Conservation (phyloP, 2,888 invertebrate genomes). For the Chromoteleia sp. region DNA sequence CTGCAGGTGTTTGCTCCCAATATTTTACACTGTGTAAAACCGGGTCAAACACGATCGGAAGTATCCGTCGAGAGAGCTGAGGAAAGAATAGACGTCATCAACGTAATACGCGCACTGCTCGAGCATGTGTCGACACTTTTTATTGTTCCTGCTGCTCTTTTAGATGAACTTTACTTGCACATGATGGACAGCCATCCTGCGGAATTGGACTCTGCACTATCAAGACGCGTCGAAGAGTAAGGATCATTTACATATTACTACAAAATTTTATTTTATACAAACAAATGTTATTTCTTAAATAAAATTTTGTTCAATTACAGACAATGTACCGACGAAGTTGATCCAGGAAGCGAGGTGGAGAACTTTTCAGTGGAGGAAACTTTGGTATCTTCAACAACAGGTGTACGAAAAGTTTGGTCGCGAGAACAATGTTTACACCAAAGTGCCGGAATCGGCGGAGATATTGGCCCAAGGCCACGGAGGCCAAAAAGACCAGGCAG, state of each 20-base stretch:
- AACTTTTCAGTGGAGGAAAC: conserved; percentile 79
- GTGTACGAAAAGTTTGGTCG: conserved; percentile 83
- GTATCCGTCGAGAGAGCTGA: conserved; percentile 89
- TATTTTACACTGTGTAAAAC: conserved; percentile 92
- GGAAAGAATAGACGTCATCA: conserved; percentile 95
- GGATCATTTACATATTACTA: conserved; percentile 61
- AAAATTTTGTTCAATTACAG: conserved; percentile 69
- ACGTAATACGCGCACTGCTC: conserved; percentile 92
- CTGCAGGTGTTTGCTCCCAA: conserved; percentile 94
- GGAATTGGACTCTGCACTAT: conserved; percentile 88
- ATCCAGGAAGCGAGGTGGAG: conserved; percentile 82
- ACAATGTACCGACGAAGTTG: conserved; percentile 81
- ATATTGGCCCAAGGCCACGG: conserved; percentile 86
- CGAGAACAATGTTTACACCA: conserved; percentile 88
- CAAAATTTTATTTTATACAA: too few species aligned
- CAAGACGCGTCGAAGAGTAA: conserved; percentile 84
- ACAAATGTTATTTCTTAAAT: too few species aligned
- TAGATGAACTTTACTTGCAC: conserved; percentile 94
- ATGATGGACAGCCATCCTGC: conserved; percentile 94
- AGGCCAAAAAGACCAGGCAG: conserved; percentile 83
- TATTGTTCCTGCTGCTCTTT: conserved; percentile 91
- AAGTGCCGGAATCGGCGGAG: conserved; percentile 85
- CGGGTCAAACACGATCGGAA: conserved; percentile 86
- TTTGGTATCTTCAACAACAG: conserved; percentile 72
- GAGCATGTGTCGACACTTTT: conserved; percentile 90